phyloP scores from a whole-genome alignment of 2,797 vertebrate genomes.

The Neosalanx taihuensis region DNA sequence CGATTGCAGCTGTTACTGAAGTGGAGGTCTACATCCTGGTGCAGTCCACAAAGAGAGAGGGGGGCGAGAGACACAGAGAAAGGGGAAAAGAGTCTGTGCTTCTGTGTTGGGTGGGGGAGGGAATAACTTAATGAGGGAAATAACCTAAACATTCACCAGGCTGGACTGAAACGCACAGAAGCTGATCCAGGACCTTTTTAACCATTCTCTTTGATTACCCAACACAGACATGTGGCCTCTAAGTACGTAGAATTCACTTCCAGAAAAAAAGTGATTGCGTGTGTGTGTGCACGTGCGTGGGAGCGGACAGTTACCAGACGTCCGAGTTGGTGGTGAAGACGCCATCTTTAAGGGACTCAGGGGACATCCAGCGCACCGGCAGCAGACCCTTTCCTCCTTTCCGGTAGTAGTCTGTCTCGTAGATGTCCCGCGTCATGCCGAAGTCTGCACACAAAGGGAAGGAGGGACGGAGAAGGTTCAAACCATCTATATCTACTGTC shows the following conservation, averaged over 20 bases:
- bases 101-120: too few species aligned
- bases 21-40: not conserved
- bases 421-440: constrained; percentile 98
- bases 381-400: constrained; percentile 97
- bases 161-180: constrained; percentile 32
- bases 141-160: constrained; percentile 25
- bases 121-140: not conserved
- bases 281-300: not conserved
- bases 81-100: not conserved
- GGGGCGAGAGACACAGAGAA: not conserved
- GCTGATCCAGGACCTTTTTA: constrained; percentile 16
- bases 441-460: constrained; percentile 77
- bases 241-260: not conserved
- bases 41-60: not conserved
- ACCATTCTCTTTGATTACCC: constrained; percentile 24
- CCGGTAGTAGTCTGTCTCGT: constrained; percentile 98
- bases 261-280: not conserved
- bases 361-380: constrained; percentile 98
- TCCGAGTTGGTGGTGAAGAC: constrained; percentile 98
- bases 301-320: constrained; percentile 82
- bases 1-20: not conserved
- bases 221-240: not conserved
- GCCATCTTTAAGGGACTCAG: constrained; percentile 95
- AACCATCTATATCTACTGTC: not conserved
- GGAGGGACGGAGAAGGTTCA: not conserved